Evolutionary conservation across 2,797 vertebrate genomes (phyloP), one percentile per base, ranked within the genome.

Genomic region (Parotocinclus haroldoi): DNA sequence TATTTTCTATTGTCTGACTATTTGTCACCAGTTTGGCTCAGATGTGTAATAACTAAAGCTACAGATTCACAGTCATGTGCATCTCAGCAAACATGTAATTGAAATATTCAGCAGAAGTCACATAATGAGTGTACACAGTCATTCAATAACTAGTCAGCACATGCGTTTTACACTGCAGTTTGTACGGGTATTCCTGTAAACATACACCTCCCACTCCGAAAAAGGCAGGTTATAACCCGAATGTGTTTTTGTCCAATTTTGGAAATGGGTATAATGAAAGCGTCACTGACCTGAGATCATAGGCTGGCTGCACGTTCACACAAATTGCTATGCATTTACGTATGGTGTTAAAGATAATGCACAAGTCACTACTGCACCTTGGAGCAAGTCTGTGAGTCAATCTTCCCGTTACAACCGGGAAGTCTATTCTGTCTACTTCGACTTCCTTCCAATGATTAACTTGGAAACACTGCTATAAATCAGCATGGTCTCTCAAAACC

Each of bases 391-490:
- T 42, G 27, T 1, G 45, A 16, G 9, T 19, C 16, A 10, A 13
- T 40, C 14, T 52, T 42, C 39, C 62, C 36, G 60, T n/a, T 50
- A 38, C 10, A 50, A 37, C 5, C 27, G 39, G 18, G 16, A 36
- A 9, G 4, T 1, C 2, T 17, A 38, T 57, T 17, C 17, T 1
- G 17, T 50, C 38, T 66, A 27, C 2, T 27, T 5, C 13, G 27
- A 17, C 48, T 59, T 12, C 9, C 42, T 59, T 18, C 42, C 12
- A 2, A 16, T 49, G 10, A 19, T n/a, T 50, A 55, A 8, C 42
- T n/a, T 13, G 68, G n/a, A 69, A 58, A 51, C 7, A 44, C 45
- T 61, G 4, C 37, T 49, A 55, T 66, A 72, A 72, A 72, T 37
- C 57, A 66, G 63, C 63, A 56, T 13, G 63, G 36, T 9, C 49